phyloP scores from a whole-genome alignment of 2,888 invertebrate species.

The Acanthoscelides obtectus region DNA sequence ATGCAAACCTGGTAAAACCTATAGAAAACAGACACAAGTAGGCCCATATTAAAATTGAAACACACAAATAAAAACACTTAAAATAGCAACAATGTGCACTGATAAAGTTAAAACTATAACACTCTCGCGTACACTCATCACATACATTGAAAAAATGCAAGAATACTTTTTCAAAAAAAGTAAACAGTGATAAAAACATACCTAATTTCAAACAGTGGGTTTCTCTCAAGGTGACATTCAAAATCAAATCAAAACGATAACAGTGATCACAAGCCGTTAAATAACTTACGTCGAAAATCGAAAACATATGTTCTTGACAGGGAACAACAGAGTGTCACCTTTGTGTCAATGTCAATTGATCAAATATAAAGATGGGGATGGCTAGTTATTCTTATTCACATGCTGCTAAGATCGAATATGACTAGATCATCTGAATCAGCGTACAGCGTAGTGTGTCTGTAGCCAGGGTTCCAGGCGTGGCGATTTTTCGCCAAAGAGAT shows the following conservation, averaged over 20 bases:
- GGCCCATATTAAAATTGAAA: conserved; percentile 7
- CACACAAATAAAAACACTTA: background rate
- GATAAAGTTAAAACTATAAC: background rate
- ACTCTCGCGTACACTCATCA: background rate
- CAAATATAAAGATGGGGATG: too few species aligned
- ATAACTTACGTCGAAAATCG: background rate
- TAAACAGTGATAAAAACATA: background rate
- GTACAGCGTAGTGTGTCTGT: too few species aligned
- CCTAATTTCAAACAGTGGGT: background rate
- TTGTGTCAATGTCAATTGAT: too few species aligned
- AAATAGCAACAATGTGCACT: background rate
- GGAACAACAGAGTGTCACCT: too few species aligned
- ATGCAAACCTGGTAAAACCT: conserved; percentile 14
- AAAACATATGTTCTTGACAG: background rate
- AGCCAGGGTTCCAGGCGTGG: too few species aligned
- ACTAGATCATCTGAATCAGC: too few species aligned
- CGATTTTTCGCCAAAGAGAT: too few species aligned
- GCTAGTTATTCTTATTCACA: too few species aligned
- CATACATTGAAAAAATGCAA: background rate
- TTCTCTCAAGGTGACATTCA: background rate
- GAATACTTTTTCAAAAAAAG: background rate
- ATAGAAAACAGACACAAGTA: conserved; percentile 8
- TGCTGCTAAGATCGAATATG: too few species aligned
- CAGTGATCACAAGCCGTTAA: too few species aligned
- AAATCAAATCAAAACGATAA: background rate